Conservation (phyloP, 2,888 invertebrate genomes). For the Luffia ferchaultella region DNA sequence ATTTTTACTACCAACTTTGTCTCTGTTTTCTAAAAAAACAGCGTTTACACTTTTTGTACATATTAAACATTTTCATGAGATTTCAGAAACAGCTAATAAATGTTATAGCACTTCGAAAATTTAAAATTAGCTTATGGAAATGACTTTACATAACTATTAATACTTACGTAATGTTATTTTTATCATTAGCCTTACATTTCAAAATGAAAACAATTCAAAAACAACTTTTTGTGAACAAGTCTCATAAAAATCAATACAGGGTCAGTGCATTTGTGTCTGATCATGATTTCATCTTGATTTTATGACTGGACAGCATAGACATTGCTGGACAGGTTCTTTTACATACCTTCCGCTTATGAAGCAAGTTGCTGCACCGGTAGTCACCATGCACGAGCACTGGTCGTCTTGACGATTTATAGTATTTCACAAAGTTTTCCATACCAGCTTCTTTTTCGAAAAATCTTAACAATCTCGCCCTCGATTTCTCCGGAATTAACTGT, state of each 20-base stretch:
- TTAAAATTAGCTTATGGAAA: no score
- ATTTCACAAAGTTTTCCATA: slow-evolving; percentile 15
- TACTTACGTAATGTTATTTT: neutral
- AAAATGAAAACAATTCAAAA: slow-evolving; percentile 24
- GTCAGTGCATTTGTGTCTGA: slow-evolving; percentile 20
- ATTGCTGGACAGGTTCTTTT: neutral
- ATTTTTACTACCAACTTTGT: no score
- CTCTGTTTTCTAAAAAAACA: no score
- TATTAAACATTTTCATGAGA: no score
- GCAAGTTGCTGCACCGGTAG: slow-evolving; percentile 27
- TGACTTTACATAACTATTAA: neutral
- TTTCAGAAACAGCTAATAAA: no score
- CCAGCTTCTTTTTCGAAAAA: slow-evolving; percentile 13
- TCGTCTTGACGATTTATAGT: slow-evolving; percentile 19
- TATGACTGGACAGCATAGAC: slow-evolving; percentile 4
- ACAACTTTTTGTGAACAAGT: slow-evolving; percentile 27
- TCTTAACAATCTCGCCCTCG: slow-evolving; percentile 19
- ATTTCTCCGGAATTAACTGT: slow-evolving; percentile 20
- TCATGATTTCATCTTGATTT: slow-evolving; percentile 10
- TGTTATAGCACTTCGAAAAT: no score
- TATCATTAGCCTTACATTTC: slow-evolving; percentile 16
- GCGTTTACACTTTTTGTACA: no score
- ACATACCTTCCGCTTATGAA: slow-evolving; percentile 20
- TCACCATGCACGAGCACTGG: slow-evolving; percentile 28
- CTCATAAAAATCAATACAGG: slow-evolving; percentile 12